A percentile compares a stretch with the other conserved stretches of the same genome.
phyloP scores from a whole-genome alignment of 1,140 invertebrate genomes.

The Kradibia gibbosae region DNA sequence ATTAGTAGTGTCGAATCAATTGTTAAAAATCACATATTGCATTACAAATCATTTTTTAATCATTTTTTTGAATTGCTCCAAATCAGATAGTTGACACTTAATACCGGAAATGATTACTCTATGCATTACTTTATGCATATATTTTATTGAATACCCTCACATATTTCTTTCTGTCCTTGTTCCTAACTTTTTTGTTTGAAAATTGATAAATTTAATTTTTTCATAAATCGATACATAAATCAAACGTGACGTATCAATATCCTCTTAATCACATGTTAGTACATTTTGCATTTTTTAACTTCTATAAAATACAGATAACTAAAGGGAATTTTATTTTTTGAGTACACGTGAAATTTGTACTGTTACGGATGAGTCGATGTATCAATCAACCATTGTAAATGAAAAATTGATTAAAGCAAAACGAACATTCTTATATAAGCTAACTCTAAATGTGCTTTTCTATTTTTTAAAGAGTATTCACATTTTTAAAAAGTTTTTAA shows the following conservation, averaged over 20 bases:
- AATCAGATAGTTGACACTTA: too few species aligned
- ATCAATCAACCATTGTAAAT: background rate
- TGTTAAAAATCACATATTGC: too few species aligned
- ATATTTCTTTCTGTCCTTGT: too few species aligned
- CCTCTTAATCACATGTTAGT: background rate
- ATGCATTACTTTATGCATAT: too few species aligned
- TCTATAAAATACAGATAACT: background rate
- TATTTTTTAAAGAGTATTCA: too few species aligned
- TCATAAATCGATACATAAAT: background rate
- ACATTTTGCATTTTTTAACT: background rate
- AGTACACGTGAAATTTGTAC: background rate
- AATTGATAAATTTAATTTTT: background rate
- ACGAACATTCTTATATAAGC: background rate
- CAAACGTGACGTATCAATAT: background rate
- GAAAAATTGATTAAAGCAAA: background rate
- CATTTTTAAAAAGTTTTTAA: too few species aligned
- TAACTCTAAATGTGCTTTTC: background rate
- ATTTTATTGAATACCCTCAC: too few species aligned
- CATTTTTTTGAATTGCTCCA: too few species aligned
- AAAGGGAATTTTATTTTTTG: background rate
- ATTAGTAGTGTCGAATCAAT: background rate
- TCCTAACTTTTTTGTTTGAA: too few species aligned
- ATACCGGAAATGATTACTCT: too few species aligned
- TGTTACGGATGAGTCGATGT: background rate
- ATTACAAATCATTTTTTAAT: too few species aligned